Percentiles rank a stretch among this genome's conserved stretches.
Conservation (phyloP, 2,888 invertebrate species). For the Chrysomela aeneicollis region DNA sequence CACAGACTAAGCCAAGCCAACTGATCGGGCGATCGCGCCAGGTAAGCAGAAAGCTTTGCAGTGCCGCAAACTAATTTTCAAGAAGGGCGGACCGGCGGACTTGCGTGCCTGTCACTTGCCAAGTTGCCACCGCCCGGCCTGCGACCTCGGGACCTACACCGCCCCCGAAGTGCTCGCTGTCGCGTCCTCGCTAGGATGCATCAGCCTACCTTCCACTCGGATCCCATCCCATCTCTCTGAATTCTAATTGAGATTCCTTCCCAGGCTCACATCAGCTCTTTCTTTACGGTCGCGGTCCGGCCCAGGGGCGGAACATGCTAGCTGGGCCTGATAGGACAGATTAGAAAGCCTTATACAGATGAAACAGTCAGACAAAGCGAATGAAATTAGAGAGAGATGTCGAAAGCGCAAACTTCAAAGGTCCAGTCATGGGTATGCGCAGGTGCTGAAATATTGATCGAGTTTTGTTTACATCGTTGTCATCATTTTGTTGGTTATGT, state of each 20-base stretch:
- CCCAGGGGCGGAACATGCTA: slow-evolving; percentile 25
- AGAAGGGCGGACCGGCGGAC: slow-evolving; percentile 60
- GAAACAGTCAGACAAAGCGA: too few relatives aligned
- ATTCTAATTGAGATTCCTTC: slow-evolving; percentile 60
- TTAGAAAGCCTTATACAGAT: too few relatives aligned
- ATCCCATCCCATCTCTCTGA: slow-evolving; percentile 57
- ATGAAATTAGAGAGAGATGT: too few relatives aligned
- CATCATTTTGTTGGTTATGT: too few relatives aligned
- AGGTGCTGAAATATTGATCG: too few relatives aligned
- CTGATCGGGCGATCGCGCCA: slow-evolving; percentile 48
- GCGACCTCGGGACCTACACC: slow-evolving; percentile 59
- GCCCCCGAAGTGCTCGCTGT: slow-evolving; percentile 54
- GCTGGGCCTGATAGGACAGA: too few relatives aligned
- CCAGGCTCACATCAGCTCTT: slow-evolving; percentile 46
- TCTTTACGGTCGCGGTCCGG: slow-evolving; percentile 18
- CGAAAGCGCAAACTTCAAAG: too few relatives aligned
- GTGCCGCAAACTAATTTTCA: slow-evolving; percentile 58
- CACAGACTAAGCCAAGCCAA: slow-evolving; percentile 48
- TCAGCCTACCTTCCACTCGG: slow-evolving; percentile 60
- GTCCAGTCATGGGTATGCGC: too few relatives aligned
- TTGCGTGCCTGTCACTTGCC: slow-evolving; percentile 63
- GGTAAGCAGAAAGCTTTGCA: slow-evolving; percentile 50
- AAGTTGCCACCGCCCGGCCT: slow-evolving; percentile 62
- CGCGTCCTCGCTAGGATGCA: slow-evolving; percentile 55
- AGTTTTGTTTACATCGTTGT: too few relatives aligned